These are phyloP conservation scores for Nymphalis io DNA, from an alignment of 1,140 invertebrate genomes.

Conservation along the genomic window DNA sequence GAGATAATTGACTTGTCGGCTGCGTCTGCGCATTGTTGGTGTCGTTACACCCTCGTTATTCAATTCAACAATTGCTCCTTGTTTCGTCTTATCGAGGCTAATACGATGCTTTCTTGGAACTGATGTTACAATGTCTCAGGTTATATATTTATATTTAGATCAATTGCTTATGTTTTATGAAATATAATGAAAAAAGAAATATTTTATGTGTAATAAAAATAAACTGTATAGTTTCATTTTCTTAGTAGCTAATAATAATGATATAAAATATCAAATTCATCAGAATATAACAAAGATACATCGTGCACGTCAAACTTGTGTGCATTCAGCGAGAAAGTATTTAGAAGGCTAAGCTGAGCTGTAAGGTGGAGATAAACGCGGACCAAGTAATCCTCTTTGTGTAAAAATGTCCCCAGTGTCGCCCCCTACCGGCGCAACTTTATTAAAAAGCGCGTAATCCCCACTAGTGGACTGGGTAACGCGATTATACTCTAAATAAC, in stretches of 20 bases:
- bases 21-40: slow-evolving; percentile 64
- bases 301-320: slow-evolving; percentile 58
- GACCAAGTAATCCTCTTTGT: slow-evolving; percentile 78
- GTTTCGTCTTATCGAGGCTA: slow-evolving; percentile 70
- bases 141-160: neutral
- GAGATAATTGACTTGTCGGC: slow-evolving; percentile 58
- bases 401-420: slow-evolving; percentile 77
- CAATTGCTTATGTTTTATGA: neutral
- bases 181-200: too few relatives aligned
- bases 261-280: slow-evolving; percentile 10
- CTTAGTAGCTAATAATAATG: neutral
- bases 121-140: slow-evolving; percentile 9
- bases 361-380: slow-evolving; percentile 79
- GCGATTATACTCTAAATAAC: slow-evolving; percentile 77
- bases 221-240: neutral
- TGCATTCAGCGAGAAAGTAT: slow-evolving; percentile 65
- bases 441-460: slow-evolving; percentile 80
- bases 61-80: slow-evolving; percentile 70
- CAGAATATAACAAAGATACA: slow-evolving; percentile 12
- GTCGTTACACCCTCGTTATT: slow-evolving; percentile 75
- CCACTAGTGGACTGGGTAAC: slow-evolving; percentile 76
- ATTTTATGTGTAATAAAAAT: neutral
- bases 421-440: slow-evolving; percentile 70
- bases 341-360: slow-evolving; percentile 73
- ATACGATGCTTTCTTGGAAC: slow-evolving; percentile 48